A percentile compares a stretch with the other conserved stretches of the same genome.
Evolutionary conservation across 37 sponge, comb jelly and placozoan genomes (phyloP).

Genomic region (Tethya wilhelma): DNA sequence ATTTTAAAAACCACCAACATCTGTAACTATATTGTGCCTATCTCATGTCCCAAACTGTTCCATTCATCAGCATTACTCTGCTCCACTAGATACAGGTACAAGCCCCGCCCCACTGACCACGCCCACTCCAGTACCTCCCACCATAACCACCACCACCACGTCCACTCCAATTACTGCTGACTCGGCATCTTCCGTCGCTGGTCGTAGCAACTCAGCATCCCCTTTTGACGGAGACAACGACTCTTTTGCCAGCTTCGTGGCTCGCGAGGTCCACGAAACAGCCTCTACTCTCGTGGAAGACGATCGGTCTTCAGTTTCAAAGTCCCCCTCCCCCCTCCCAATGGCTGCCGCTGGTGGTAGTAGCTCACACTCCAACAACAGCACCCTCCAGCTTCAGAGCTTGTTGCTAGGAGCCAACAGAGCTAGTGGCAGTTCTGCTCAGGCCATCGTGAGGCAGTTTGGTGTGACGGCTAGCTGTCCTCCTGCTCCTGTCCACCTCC

Average conservation of each 20-base stretch:
- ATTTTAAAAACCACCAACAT: too few relatives aligned
- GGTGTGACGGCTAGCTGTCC: conserved; percentile 46
- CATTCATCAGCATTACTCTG: too few relatives aligned
- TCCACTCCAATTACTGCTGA: neutral
- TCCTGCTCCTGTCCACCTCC: conserved; percentile 4
- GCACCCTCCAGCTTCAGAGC: neutral
- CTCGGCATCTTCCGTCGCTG: neutral
- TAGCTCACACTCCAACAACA: neutral
- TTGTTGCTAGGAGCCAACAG: neutral
- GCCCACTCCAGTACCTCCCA: neutral
- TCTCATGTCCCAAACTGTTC: too few relatives aligned
- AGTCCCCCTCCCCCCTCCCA: conserved; percentile 17
- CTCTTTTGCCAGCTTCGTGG: conserved; percentile 76
- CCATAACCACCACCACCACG: neutral
- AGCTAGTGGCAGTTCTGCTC: neutral
- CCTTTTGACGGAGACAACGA: conserved; percentile 54
- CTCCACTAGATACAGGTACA: too few relatives aligned
- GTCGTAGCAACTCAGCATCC: conserved; percentile 17
- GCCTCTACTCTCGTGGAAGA: conserved; percentile 6
- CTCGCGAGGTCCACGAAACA: conserved; percentile 38
- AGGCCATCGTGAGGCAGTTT: conserved; percentile 28
- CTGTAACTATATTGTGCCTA: too few relatives aligned
- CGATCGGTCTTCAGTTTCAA: conserved; percentile 18
- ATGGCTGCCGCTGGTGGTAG: neutral
- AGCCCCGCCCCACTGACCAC: neutral